phyloP scores from a whole-genome alignment of 2,888 invertebrate species.

The Scelioninae gen. 1 region DNA sequence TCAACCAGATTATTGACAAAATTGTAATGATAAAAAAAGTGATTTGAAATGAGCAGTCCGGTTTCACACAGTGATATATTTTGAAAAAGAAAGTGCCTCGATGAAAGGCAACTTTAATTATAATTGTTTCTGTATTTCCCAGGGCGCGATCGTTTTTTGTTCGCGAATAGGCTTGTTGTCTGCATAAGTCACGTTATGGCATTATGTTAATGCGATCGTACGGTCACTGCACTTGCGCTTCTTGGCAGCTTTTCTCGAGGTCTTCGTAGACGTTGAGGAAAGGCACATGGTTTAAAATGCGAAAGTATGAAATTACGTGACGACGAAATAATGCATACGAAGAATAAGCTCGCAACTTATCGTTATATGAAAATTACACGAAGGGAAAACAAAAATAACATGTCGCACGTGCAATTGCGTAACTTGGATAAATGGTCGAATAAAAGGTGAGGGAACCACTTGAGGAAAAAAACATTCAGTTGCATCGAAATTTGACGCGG shows the following conservation, averaged over 20 bases:
- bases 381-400: constrained; percentile 54
- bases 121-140: constrained; percentile 23
- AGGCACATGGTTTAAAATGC: constrained; percentile 57
- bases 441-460: constrained; percentile 22
- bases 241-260: constrained; percentile 70
- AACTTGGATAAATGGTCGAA: constrained; percentile 32
- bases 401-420: constrained; percentile 45
- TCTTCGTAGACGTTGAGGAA: constrained; percentile 50
- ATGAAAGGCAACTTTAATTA: constrained; percentile 36
- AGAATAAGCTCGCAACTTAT: constrained; percentile 53
- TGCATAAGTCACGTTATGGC: constrained; percentile 71
- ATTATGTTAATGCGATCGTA: constrained; percentile 76
- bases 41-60: no score
- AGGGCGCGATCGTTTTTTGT: constrained; percentile 47
- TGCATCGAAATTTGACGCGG: no score
- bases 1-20: no score
- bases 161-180: constrained; percentile 45
- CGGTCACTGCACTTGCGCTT: constrained; percentile 75
- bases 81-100: constrained; percentile 4
- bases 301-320: constrained; percentile 60
- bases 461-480: constrained; percentile 12
- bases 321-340: constrained; percentile 59
- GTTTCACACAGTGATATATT: no score
- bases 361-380: constrained; percentile 56
- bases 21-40: no score